Evolutionary conservation across 2,797 vertebrate species (phyloP).

Genomic region (Eremophila alpestris): DNA sequence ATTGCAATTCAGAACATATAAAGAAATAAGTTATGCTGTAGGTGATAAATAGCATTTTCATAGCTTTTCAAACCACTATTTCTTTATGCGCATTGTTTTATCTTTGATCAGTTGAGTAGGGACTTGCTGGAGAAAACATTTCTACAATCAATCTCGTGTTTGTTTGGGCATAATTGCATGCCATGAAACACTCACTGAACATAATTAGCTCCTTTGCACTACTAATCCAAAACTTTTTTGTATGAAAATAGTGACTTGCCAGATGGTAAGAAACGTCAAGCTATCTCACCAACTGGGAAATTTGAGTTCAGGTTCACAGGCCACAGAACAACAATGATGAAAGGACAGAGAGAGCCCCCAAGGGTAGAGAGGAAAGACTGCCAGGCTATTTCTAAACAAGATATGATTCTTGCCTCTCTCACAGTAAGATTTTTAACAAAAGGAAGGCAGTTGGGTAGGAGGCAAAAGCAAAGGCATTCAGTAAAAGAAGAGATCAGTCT

Average conservation of each 20-base stretch:
- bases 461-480: neutral
- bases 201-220: conserved; percentile 62
- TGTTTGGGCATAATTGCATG: conserved; percentile 67
- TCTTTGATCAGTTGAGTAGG: neutral
- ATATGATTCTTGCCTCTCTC: neutral
- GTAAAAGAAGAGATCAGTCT: neutral
- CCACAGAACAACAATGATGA: neutral
- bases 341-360: neutral
- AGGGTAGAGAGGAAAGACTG: neutral
- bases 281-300: conserved; percentile 45
- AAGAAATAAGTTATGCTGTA: conserved; percentile 12
- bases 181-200: conserved; percentile 58
- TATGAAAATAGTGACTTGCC: conserved; percentile 38
- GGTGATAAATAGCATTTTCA: conserved; percentile 2
- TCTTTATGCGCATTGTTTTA: neutral
- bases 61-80: conserved; percentile 14
- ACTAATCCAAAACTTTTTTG: conserved; percentile 51
- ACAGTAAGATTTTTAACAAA: neutral
- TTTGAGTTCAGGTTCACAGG: conserved; percentile 57
- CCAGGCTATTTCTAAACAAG: neutral
- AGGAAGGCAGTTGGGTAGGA: neutral
- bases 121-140: conserved; percentile 60
- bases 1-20: conserved; percentile 31
- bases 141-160: conserved; percentile 70
- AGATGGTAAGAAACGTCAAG: conserved; percentile 63